phyloP scores from a whole-genome alignment of 2,888 invertebrate species.

The Monochamus alternatus region DNA sequence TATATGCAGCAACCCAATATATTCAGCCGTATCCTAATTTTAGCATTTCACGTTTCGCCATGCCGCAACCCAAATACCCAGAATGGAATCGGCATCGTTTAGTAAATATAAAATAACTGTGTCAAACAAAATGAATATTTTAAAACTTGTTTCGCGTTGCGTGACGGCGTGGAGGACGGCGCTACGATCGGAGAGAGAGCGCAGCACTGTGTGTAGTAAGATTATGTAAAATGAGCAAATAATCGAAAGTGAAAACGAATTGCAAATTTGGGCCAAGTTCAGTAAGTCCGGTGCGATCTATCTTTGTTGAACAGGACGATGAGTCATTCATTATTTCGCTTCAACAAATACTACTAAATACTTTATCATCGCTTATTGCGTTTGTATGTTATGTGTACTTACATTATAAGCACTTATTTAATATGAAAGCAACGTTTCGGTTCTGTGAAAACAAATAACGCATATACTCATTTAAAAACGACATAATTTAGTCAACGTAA shows the following conservation, averaged over 20 bases:
- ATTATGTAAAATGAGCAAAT: slow-evolving; percentile 67
- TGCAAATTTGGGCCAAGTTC: slow-evolving; percentile 68
- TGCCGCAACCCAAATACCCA: background rate
- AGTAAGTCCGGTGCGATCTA: slow-evolving; percentile 56
- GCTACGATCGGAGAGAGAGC: slow-evolving; percentile 29
- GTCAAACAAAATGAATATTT: slow-evolving; percentile 40
- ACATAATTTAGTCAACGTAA: no score
- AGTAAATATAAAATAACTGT: slow-evolving; percentile 37
- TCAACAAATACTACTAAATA: slow-evolving; percentile 30
- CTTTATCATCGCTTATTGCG: no score
- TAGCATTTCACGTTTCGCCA: no score
- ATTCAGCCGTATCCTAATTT: no score
- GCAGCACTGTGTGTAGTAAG: slow-evolving; percentile 50
- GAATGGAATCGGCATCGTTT: slow-evolving; percentile 23
- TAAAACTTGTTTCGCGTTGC: slow-evolving; percentile 45
- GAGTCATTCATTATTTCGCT: slow-evolving; percentile 47
- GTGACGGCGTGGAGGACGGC: slow-evolving; percentile 39
- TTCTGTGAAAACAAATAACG: no score
- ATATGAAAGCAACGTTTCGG: no score
- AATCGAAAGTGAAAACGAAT: slow-evolving; percentile 68
- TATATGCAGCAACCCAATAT: no score
- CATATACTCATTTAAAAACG: no score
- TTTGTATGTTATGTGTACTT: no score
- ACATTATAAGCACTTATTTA: background rate
- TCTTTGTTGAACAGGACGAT: slow-evolving; percentile 50